Evolutionary conservation across 2,113 vertebrate species (phyloP).

Genomic region (Corvus cornix): DNA sequence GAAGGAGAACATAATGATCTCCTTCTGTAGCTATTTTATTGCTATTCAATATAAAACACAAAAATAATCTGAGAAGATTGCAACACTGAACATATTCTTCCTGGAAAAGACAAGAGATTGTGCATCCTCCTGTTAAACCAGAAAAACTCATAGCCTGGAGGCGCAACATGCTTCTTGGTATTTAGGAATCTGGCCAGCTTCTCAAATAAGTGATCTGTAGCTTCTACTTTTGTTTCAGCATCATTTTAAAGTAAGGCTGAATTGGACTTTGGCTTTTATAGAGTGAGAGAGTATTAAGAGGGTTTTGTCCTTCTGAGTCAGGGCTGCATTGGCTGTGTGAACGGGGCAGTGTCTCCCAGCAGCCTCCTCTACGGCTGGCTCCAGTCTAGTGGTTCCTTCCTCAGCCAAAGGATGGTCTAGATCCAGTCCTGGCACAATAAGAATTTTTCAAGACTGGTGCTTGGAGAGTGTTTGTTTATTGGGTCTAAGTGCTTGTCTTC

Average conservation of each 20-base stretch:
- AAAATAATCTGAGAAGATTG: background rate
- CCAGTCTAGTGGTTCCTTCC: background rate
- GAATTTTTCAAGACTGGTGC: background rate
- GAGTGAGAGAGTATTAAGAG: background rate
- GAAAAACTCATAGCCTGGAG: background rate
- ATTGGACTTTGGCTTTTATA: background rate
- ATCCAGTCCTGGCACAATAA: background rate
- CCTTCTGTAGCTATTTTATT: rapidly evolving
- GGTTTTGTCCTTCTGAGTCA: background rate
- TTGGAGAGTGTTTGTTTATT: background rate
- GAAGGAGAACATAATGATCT: background rate
- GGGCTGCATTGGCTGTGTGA: background rate
- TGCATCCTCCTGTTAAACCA: background rate
- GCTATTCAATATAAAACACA: background rate
- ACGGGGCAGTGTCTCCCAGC: background rate
- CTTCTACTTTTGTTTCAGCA: background rate
- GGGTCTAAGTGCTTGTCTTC: background rate
- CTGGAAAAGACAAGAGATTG: background rate
- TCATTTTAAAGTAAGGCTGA: background rate
- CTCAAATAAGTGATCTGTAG: background rate
- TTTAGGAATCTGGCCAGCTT: background rate
- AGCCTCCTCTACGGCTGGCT: background rate
- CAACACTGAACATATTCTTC: background rate
- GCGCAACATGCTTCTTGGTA: background rate
- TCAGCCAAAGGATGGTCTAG: background rate